phyloP scores from a whole-genome alignment of 2,113 vertebrate species.

The Microcebus tavaratra region DNA sequence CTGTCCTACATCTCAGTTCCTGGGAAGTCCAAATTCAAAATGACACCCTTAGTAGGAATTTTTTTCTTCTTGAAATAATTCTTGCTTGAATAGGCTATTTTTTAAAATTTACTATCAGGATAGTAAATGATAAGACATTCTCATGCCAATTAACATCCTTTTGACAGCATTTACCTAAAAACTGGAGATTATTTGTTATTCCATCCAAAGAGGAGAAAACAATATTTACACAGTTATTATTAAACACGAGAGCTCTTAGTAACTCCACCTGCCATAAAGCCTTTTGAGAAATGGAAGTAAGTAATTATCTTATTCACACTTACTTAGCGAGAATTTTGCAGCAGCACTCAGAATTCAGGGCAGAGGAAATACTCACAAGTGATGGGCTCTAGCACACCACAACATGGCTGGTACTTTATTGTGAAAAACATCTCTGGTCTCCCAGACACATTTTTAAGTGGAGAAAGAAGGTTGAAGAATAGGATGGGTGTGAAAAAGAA shows the following conservation, averaged over 20 bases:
- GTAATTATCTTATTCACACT: slow-evolving; percentile 69
- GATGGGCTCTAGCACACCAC: neutral
- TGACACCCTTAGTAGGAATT: slow-evolving; percentile 77
- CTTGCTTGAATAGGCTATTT: slow-evolving; percentile 70
- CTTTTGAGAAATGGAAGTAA: slow-evolving; percentile 54
- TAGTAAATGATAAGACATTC: slow-evolving; percentile 27
- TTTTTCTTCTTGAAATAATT: slow-evolving; percentile 69
- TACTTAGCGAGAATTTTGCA: slow-evolving; percentile 71
- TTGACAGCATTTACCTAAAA: slow-evolving; percentile 51
- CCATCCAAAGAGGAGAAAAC: slow-evolving; percentile 58
- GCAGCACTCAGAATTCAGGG: slow-evolving; percentile 19
- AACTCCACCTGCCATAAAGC: slow-evolving; percentile 64
- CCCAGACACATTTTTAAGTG: neutral
- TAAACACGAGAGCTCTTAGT: slow-evolving; percentile 48
- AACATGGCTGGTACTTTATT: neutral
- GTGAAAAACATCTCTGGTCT: neutral
- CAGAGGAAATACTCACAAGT: neutral
- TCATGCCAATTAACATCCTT: slow-evolving; percentile 54
- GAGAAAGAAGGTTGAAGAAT: neutral
- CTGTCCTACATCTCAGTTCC: slow-evolving; percentile 72
- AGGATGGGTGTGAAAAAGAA: neutral
- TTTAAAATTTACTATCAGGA: neutral
- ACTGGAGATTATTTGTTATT: slow-evolving; percentile 62
- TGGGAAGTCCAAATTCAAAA: slow-evolving; percentile 61
- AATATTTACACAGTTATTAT: slow-evolving; percentile 68